Base-by-base conservation (phyloP, 2,888 invertebrate genomes). In the Rosalia funebris region DNA sequence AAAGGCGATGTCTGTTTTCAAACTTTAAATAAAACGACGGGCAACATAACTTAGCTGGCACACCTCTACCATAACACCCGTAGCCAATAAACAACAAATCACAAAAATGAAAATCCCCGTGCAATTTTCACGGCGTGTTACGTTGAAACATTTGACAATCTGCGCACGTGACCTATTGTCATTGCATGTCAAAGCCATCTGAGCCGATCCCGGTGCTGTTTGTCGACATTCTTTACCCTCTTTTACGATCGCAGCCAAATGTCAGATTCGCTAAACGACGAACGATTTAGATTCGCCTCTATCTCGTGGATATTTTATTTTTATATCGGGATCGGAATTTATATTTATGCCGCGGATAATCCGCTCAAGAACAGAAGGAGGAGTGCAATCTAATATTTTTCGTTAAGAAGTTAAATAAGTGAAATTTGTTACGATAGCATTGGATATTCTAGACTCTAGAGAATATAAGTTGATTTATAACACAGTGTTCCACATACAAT, bases 131-230 rank as follows among this genome's bases (percentile, higher is more conserved):
- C 53, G 42, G 42, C 53, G 42, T 53, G 53, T 42, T 42, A 42
- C 53, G 41, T 32, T 42, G 42, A 32, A 53, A 53, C 53, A 48
- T 57, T 48, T 57, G 48, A 57, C 57, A 48, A 48, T 57, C 47
- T 14, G 25, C 9, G 44, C 42, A 57, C 57, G 57, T 57, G 57
- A 57, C 57, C 57, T 17, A 47, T 57, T 44, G 57, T 42, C 53
- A 32, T 32, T 42, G 53, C 48, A 50, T 45, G 57, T 57, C 57
- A 57, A 9, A 36, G 57, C 57, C 57, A 57, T 48, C 57, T 57
- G 57, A 34, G 48, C 32, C 37, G 39, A 48, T 15, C 32, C 16
- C 15, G 42, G 41, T 19, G 37, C 39, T 50, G 20, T 11, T 17
- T 14, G 31, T 16, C 12, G 42, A 41, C 53, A 2, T 42, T 32